Percentiles rank a stretch among this genome's conserved stretches.
phyloP scores from a whole-genome alignment of 2,888 invertebrate species.

The Phytoseiulus persimilis region DNA sequence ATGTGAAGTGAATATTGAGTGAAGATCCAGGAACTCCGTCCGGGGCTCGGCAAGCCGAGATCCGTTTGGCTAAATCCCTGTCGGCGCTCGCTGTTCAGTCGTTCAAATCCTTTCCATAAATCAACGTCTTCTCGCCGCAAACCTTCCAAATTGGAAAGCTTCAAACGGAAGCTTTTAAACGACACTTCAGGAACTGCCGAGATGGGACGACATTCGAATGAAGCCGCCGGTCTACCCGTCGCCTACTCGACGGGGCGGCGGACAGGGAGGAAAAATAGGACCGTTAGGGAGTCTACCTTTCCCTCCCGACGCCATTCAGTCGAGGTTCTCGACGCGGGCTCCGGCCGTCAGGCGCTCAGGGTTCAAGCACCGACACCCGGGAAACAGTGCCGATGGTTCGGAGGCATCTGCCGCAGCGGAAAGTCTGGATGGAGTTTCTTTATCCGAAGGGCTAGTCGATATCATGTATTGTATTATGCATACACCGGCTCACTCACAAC shows the following conservation, averaged over 20 bases:
- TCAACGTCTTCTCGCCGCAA: neutral
- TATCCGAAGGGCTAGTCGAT: neutral
- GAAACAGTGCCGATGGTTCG: neutral
- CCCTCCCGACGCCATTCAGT: neutral
- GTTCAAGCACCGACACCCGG: neutral
- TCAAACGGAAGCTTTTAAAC: neutral
- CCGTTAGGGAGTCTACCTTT: neutral
- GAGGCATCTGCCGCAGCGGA: neutral
- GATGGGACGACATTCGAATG: neutral
- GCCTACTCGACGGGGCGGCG: neutral
- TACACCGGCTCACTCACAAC: neutral
- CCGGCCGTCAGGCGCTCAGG: neutral
- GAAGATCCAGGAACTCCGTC: neutral
- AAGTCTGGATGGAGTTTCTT: neutral
- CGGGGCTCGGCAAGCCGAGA: neutral
- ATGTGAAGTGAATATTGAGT: neutral
- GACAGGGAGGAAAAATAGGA: neutral
- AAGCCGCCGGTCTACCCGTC: neutral
- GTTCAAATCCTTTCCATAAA: constrained; percentile 5
- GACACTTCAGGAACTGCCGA: neutral
- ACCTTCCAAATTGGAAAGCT: neutral
- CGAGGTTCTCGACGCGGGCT: neutral
- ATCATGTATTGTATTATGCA: neutral
- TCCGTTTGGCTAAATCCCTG: neutral
- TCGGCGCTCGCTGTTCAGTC: neutral